Conservation (phyloP, 2,113 vertebrate genomes). For the Paedocypris sp. region DNA sequence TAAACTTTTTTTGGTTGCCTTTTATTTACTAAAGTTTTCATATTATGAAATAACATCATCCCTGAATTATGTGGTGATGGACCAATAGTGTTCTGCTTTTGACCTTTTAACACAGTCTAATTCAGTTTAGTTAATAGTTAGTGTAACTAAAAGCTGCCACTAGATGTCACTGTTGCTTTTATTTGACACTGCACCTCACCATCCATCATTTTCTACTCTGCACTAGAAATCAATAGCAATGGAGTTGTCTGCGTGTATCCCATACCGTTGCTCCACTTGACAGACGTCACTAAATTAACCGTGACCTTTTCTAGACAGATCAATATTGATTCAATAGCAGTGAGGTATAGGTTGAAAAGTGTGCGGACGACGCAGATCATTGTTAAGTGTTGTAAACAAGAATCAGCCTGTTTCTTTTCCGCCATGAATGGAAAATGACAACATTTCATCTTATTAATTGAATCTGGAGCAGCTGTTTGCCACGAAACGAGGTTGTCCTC, state of each 20-base stretch:
- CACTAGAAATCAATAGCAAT: background rate
- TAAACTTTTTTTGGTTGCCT: too few relatives aligned
- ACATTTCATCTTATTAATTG: conserved; percentile 1
- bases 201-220: background rate
- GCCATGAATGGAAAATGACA: conserved; percentile 3
- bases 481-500: background rate
- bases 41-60: too few relatives aligned
- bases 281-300: background rate
- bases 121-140: background rate
- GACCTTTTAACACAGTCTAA: background rate
- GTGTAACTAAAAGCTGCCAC: background rate
- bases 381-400: background rate
- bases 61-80: too few relatives aligned
- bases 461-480: background rate
- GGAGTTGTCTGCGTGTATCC: background rate
- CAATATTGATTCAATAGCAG: background rate
- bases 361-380: background rate
- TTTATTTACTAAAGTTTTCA: too few relatives aligned
- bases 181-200: too few relatives aligned
- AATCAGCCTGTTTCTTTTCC: conserved; percentile 12
- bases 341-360: background rate
- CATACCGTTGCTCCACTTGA: background rate
- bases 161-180: conserved; percentile 18
- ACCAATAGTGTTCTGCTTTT: background rate
- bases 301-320: background rate